These are phyloP conservation scores for Pandemis cinnamomeana DNA, from an alignment of 2,888 invertebrate genomes.

Conservation along the genomic window DNA sequence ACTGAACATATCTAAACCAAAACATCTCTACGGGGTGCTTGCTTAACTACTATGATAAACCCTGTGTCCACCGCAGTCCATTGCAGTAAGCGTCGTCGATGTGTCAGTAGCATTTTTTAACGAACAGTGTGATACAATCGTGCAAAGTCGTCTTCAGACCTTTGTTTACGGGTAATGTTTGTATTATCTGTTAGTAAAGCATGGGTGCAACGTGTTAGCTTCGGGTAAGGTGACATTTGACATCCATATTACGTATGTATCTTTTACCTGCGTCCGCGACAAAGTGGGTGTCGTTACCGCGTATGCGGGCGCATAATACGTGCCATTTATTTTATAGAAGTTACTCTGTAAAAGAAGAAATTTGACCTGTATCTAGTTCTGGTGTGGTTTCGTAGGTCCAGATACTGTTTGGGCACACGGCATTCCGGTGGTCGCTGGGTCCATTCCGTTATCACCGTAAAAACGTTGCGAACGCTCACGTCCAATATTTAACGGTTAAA, in stretches of 20 bases:
- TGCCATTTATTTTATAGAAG: constrained; percentile 83
- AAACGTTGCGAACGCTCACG: constrained; percentile 26
- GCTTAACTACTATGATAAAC: constrained; percentile 34
- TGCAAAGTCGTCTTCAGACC: constrained; percentile 78
- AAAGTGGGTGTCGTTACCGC: constrained; percentile 70
- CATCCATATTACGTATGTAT: constrained; percentile 39
- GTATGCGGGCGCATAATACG: constrained; percentile 73
- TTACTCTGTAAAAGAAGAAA: constrained; percentile 81
- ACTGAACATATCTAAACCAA: constrained; percentile 34
- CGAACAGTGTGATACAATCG: constrained; percentile 48
- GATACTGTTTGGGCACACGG: constrained; percentile 1
- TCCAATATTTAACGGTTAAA: constrained; percentile 29
- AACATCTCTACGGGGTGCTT: constrained; percentile 35
- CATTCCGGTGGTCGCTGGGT: constrained; percentile 11
- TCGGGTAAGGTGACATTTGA: constrained; percentile 53
- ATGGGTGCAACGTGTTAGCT: constrained; percentile 52
- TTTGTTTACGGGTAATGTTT: constrained; percentile 54
- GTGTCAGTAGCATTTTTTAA: constrained; percentile 30
- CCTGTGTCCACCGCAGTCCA: constrained; percentile 20
- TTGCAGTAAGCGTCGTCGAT: constrained; percentile 26
- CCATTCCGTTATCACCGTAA: constrained; percentile 27
- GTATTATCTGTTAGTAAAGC: constrained; percentile 51
- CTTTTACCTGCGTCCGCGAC: constrained; percentile 73
- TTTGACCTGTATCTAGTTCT: constrained; percentile 41
- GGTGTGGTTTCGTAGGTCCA: constrained; percentile 11